phyloP scores from a whole-genome alignment of 2,113 vertebrate genomes.

The Trochalopteron elliotii region DNA sequence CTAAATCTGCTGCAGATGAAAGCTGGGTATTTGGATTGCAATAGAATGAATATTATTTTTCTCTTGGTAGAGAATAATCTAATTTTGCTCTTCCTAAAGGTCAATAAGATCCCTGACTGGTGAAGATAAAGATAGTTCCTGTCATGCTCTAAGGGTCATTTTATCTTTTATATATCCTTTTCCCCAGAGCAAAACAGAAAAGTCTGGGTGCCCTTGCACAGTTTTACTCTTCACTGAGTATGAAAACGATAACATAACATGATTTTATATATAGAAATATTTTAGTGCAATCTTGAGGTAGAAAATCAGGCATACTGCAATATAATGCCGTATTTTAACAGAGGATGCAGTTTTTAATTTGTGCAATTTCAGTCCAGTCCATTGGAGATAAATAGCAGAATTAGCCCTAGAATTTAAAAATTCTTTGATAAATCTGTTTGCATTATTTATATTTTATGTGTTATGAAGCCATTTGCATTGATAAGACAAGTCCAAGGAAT shows the following conservation, averaged over 20 bases:
- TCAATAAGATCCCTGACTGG: not conserved
- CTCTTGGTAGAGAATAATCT: not conserved
- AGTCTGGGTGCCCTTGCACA: not conserved
- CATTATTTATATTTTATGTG: not conserved
- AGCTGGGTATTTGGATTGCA: not conserved
- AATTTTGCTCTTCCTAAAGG: constrained; percentile 8
- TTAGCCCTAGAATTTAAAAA: not conserved
- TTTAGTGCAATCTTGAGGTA: not conserved
- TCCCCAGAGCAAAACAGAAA: not conserved
- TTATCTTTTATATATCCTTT: not conserved
- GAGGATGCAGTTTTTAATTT: not conserved
- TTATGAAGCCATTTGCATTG: not conserved
- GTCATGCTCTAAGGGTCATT: not conserved
- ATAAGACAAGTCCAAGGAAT: not conserved
- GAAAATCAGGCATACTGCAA: not conserved
- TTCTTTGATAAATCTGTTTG: not conserved
- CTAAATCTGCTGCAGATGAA: not conserved
- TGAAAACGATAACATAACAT: not conserved
- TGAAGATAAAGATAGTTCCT: constrained; percentile 17
- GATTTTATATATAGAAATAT: not conserved
- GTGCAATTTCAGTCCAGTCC: not conserved
- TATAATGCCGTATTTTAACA: not conserved
- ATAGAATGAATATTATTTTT: not conserved
- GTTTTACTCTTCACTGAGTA: not conserved
- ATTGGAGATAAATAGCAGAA: not conserved